Percentiles rank a stretch among this genome's conserved stretches.
These are phyloP conservation scores for Condylostylus longicornis DNA, from an alignment of 1,140 invertebrate genomes.

Conservation along the genomic window DNA sequence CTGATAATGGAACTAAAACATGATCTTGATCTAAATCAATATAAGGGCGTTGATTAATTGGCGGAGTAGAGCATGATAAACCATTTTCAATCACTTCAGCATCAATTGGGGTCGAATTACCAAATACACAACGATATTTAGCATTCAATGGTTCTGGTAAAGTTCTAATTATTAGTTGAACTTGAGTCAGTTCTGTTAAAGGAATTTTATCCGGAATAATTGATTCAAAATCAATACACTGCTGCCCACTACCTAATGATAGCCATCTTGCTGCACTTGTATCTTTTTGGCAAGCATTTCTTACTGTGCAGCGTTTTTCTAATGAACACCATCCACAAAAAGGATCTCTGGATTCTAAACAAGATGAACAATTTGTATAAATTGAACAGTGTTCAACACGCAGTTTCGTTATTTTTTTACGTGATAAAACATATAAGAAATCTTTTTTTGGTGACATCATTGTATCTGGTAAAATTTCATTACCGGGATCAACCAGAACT, in stretches of 20 bases:
- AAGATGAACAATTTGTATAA: constrained; percentile 77
- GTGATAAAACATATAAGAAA: constrained; percentile 56
- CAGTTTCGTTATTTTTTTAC: constrained; percentile 69
- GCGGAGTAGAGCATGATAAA: constrained; percentile 71
- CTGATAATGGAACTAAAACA: constrained; percentile 78
- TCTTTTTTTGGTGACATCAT: constrained; percentile 60
- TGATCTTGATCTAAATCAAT: constrained; percentile 75
- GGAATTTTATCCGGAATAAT: constrained; percentile 80
- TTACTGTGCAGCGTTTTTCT: constrained; percentile 81
- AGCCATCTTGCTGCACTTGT: constrained; percentile 84
- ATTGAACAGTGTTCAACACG: constrained; percentile 81
- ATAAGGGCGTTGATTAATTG: constrained; percentile 53
- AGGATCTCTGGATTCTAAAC: constrained; percentile 83
- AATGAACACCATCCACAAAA: constrained; percentile 97
- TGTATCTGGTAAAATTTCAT: constrained; percentile 66
- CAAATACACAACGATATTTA: constrained; percentile 90
- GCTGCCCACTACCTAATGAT: constrained; percentile 75
- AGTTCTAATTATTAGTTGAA: constrained; percentile 77
- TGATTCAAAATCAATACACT: constrained; percentile 92
- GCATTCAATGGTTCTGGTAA: constrained; percentile 77
- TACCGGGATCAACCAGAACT: constrained; percentile 52
- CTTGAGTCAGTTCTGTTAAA: constrained; percentile 65
- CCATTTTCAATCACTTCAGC: constrained; percentile 65
- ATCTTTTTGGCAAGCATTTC: constrained; percentile 77
- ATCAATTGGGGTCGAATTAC: constrained; percentile 69